Base-by-base conservation (phyloP, 2,888 invertebrate species). In the Timandra comae region DNA sequence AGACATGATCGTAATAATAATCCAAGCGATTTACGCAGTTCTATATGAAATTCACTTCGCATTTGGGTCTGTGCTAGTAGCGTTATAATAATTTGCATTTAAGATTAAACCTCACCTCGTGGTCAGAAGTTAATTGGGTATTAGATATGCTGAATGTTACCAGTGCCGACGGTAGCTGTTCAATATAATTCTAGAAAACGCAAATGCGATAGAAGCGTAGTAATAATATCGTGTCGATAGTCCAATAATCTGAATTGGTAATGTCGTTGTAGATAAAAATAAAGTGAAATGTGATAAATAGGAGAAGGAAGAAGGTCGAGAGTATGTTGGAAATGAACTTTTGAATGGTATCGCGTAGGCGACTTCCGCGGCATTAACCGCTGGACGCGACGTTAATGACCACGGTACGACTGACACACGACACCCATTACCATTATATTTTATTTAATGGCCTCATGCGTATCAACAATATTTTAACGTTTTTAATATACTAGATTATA, bases 301-400 rank as follows among this genome's bases (percentile, higher is more conserved):
- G 41, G 41, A 33, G 34, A 28, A 43, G 39, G 42, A 38, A 35
- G 33, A 37, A 24, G 38, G 41, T 27, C 37, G 21, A 32, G 33
- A 41, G 37, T 49, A 27, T 39, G 42, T 39, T 44, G 23, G 30
- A 30, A 34, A 41, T 46, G 49, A 63, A 54, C 56, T 64, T 64
- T 63, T 60, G 54, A 67, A 72, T 71, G 51, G 52, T 29, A 31
- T 29, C 48, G 64, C 67, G 74, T 74, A 62, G 75, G 73, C 69
- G 70, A 64, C 59, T 64, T 69, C 70, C 65, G 66, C 52, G 47
- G 59, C 68, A 57, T 63, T 60, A 65, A 56, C 56, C 42, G 56
- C 36, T 41, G 43, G 43, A 50, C 43, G 44, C 41, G 38, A 55
- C 56, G 56, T 61, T 66, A 62, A 61, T 39, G 62, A 58, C 60